Base-by-base conservation (phyloP, 2,797 vertebrate species). In the Sandelia bainsii region DNA sequence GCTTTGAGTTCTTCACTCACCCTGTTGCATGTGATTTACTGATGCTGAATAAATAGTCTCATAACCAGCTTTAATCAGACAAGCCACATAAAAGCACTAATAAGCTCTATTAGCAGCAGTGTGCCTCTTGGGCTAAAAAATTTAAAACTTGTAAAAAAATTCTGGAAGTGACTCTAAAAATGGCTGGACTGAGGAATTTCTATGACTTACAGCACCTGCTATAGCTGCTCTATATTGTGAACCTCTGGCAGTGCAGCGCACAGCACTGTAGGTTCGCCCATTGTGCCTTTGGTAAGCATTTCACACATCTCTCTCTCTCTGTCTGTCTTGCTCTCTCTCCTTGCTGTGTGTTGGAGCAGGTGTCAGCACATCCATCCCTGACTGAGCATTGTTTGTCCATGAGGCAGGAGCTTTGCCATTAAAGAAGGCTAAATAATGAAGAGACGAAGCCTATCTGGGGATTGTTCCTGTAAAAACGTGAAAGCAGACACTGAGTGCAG, bases 291-390 rank as follows among this genome's bases (percentile, higher is more conserved):
- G 90, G 86, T 84, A 76, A 71, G 75, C 71, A 40, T 83, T 86
- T 89, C 71, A 79, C 78, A 72, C 53, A 50, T 66, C 58, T 44
- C 50, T 77, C 72, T 54, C 27, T 48, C 46, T 22, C 42, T 19
- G 22, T 56, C 72, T 66, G 5, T 45, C n/a, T n/a, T n/a, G n/a
- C 46, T 42, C 54, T 42, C 54, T 60, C 62, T 64, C 53, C 70
- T 67, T 19, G 45, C 61, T 61, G 61, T 76, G 75, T 68, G 66
- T 83, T 75, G 10, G 57, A 82, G 81, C 77, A 87, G 85, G 86
- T 87, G 87, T 93, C 87, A 90, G 86, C 84, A 87, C 75, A 84
- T 90, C 85, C 60, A 74, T 84, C 80, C 85, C 67, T 81, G 79
- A 88, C 79, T 83, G 80, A 85, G 75, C 79, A 77, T 76, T 77